These are phyloP conservation scores for Corbicula japonica DNA, from an alignment of 2,888 invertebrate species.

Conservation along the genomic window DNA sequence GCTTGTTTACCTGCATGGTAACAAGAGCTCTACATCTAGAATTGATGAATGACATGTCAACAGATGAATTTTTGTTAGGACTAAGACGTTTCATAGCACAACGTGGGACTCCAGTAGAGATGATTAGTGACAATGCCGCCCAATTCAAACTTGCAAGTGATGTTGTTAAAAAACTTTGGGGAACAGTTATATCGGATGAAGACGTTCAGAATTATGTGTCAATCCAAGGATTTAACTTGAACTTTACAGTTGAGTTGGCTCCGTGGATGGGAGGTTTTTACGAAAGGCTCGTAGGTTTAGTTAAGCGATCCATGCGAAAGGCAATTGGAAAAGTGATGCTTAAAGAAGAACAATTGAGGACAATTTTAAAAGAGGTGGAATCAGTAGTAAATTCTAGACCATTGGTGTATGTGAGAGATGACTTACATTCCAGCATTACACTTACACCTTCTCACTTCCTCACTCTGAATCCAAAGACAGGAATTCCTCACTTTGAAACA, in stretches of 20 bases:
- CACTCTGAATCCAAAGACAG: conserved; percentile 37
- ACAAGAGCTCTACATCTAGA: conserved; percentile 41
- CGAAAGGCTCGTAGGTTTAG: conserved; percentile 45
- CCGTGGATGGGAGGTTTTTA: conserved; percentile 56
- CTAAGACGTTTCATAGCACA: conserved; percentile 30
- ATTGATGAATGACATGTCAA: conserved; percentile 10
- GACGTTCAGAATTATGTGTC: conserved; percentile 38
- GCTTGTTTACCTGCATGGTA: conserved; percentile 40
- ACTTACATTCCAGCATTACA: conserved; percentile 40
- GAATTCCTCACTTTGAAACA: conserved; percentile 44
- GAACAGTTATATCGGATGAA: conserved; percentile 4
- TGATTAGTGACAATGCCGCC: conserved; percentile 35
- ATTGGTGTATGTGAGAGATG: conserved; percentile 45
- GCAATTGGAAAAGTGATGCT: conserved; percentile 32
- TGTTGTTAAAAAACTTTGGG: conserved; percentile 11
- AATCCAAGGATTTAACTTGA: conserved; percentile 26
- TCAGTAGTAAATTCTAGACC: conserved; percentile 44
- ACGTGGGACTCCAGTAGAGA: conserved; percentile 14
- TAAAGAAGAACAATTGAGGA: conserved; percentile 28
- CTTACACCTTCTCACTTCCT: conserved; percentile 43
- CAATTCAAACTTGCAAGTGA: conserved; percentile 37
- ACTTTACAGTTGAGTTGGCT: conserved; percentile 44
- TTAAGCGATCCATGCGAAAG: conserved; percentile 49
- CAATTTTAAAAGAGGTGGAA: conserved; percentile 48
- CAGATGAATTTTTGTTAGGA: conserved; percentile 32